Percentiles rank a stretch among this genome's conserved stretches.
Conservation (phyloP, 2,797 vertebrate genomes). For the Mionectes olivaceus region DNA sequence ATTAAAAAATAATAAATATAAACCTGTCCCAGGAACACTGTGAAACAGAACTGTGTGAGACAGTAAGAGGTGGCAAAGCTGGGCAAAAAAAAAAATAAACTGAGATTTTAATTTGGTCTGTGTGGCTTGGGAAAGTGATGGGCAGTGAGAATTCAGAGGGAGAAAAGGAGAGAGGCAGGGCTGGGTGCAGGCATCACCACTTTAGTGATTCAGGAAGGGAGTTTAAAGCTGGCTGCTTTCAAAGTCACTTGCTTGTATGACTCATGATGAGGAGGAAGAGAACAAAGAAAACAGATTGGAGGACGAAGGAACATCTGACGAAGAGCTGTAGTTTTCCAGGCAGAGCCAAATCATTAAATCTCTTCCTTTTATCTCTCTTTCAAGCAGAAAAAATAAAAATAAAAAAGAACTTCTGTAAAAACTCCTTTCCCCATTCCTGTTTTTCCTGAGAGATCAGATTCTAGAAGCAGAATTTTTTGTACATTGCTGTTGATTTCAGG, state of each 20-base stretch:
- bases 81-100: neutral
- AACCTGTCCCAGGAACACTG: neutral
- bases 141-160: neutral
- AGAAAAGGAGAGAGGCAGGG: neutral
- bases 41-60: neutral
- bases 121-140: neutral
- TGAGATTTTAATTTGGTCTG: neutral
- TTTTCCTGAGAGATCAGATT: neutral
- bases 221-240: neutral
- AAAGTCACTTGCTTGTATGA: neutral
- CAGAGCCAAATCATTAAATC: neutral
- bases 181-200: neutral
- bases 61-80: neutral
- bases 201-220: neutral
- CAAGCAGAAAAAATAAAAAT: neutral
- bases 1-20: neutral
- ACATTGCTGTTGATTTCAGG: neutral
- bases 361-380: neutral
- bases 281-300: neutral
- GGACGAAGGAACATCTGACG: neutral
- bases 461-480: neutral
- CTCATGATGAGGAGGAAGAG: neutral
- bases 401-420: neutral
- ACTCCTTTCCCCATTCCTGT: rapidly evolving
- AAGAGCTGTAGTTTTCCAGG: neutral